Evolutionary conservation across 2,797 vertebrate genomes (phyloP).

Genomic region (Sorex maritimensis): DNA sequence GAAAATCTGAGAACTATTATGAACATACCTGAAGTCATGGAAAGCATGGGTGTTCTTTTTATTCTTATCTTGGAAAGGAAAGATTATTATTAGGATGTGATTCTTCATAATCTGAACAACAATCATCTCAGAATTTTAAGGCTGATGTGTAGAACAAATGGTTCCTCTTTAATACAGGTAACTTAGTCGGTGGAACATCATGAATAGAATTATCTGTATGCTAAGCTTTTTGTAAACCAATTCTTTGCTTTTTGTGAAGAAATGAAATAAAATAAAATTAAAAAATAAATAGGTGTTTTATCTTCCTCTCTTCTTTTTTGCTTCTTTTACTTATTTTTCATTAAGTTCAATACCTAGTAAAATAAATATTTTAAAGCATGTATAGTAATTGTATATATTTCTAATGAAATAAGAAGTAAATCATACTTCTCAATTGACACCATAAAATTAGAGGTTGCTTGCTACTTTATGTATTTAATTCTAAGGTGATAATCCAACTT

Average conservation of each 20-base stretch:
- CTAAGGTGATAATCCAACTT: background rate
- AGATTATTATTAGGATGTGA: background rate
- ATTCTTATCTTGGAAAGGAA: slow-evolving; percentile 6
- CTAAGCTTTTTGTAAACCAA: too few relatives aligned
- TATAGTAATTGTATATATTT: background rate
- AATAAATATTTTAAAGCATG: background rate
- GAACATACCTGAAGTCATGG: background rate
- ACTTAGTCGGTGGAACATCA: background rate
- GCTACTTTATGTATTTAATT: background rate
- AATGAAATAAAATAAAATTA: background rate
- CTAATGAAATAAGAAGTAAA: background rate
- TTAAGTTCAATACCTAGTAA: background rate
- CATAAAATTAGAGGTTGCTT: background rate
- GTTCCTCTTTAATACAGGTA: background rate
- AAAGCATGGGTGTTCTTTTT: background rate
- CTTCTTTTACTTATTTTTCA: background rate
- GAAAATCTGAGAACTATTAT: background rate
- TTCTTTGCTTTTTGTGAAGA: too few relatives aligned
- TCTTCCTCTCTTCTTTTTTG: background rate
- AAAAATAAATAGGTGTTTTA: background rate
- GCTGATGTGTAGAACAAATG: background rate
- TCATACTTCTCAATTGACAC: background rate
- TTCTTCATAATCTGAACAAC: background rate
- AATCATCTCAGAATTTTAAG: background rate
- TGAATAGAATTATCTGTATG: background rate